Base-by-base conservation (phyloP, 2,888 invertebrate species). In the Lamproptera curius region DNA sequence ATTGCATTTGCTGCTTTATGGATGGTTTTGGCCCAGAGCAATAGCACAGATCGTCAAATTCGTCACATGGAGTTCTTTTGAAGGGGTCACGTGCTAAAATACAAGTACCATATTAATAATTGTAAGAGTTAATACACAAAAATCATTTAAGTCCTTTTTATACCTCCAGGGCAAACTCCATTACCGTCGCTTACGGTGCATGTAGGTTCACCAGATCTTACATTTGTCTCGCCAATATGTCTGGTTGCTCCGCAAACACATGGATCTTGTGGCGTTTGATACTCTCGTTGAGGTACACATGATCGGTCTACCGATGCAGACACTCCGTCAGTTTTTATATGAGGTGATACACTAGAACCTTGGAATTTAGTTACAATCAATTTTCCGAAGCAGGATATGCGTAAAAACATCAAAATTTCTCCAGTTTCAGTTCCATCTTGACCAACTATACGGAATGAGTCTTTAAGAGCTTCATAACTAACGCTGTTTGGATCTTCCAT, bases 311-410 rank as follows among this genome's bases (percentile, higher is more conserved):
- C 65, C 16, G 74, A 58, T 10, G 63, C 52, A 5, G 68, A 53
- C 11, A 55, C 60, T 23, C 60, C 65, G 9, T 53, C 60, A 8
- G 52, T 36, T 20, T 73, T 70, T 37, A 81, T 46, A 40, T 58
- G 70, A 0, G 76, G 72, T 14, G 31, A 11, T 1, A 67, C 67
- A 40, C 73, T 63, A 14, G 66, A 63, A 14, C 83, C 84, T 72
- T 92, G 91, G 64, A 92, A 92, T 61, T 90, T 90, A 0, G 92
- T 93, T 9, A 92, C 88, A 16, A 92, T 91, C 47, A 89, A 64
- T 59, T 90, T 90, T 1, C 92, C 92, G 58, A 92, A 92, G 59
- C 91, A 91, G 5, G 92, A 91, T 66, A 91, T 89, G 8, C 92
- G 78, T 36, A 92, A 73, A 70, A 91, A 92, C 63, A 92, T 88